phyloP scores from a whole-genome alignment of 1,140 invertebrate genomes.

The Argopecten irradians region DNA sequence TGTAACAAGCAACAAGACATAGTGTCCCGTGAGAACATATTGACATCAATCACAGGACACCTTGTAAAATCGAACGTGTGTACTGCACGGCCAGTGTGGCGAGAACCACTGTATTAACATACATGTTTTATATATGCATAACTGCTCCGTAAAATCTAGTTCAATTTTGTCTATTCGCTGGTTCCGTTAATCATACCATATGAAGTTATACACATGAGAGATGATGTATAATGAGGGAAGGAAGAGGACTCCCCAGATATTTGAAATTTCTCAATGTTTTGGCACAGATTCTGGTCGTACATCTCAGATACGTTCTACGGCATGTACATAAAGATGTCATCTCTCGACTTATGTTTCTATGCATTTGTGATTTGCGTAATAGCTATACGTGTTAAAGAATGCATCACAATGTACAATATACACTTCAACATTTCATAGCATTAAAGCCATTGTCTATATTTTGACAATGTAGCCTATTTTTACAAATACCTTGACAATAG shows the following conservation, averaged over 20 bases:
- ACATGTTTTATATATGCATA: neutral
- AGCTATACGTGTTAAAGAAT: too few relatives aligned
- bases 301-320: neutral
- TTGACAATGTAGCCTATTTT: too few relatives aligned
- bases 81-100: neutral
- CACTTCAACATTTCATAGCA: too few relatives aligned
- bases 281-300: neutral
- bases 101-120: neutral
- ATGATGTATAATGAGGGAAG: neutral
- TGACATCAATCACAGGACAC: neutral
- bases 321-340: too few relatives aligned
- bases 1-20: neutral
- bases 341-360: too few relatives aligned
- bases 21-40: neutral
- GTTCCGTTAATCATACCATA: neutral
- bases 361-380: too few relatives aligned
- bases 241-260: neutral
- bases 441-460: too few relatives aligned
- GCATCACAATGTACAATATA: too few relatives aligned
- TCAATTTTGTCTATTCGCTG: neutral
- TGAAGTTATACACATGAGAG: neutral
- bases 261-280: neutral
- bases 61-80: neutral
- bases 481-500: too few relatives aligned
- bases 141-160: neutral